phyloP scores from a whole-genome alignment of 2,113 vertebrate species.

The Tupaia tana region DNA sequence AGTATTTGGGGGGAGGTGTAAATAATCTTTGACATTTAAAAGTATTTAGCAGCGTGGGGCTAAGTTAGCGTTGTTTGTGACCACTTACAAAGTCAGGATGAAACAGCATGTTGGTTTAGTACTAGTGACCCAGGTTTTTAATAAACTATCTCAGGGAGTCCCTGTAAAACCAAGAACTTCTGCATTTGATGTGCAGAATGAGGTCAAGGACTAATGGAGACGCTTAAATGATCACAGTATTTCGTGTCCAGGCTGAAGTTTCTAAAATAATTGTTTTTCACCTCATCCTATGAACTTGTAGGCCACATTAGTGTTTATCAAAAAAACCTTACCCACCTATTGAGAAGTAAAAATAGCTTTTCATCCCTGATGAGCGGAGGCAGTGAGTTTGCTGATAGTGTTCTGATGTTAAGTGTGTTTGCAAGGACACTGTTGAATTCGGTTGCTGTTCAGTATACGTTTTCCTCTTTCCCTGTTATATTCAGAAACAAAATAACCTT shows the following conservation, averaged over 20 bases:
- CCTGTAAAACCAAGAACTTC: conserved; percentile 75
- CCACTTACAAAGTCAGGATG: background rate
- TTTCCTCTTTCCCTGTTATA: background rate
- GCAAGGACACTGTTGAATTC: background rate
- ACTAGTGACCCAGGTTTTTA: conserved; percentile 31
- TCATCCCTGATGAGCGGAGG: background rate
- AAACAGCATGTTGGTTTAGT: conserved; percentile 38
- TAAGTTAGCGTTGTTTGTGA: background rate
- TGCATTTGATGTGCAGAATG: conserved; percentile 60
- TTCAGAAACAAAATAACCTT: background rate
- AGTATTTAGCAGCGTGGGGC: background rate
- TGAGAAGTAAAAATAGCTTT: background rate
- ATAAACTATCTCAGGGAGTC: conserved; percentile 54
- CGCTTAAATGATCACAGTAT: conserved; percentile 54
- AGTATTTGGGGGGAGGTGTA: conserved; percentile 9
- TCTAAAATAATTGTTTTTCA: conserved; percentile 48
- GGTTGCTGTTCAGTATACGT: background rate
- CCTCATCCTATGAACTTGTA: background rate
- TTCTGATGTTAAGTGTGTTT: conserved; percentile 9
- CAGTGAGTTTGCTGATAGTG: background rate
- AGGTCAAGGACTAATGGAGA: conserved; percentile 76
- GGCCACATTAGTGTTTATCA: background rate
- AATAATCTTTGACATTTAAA: conserved; percentile 38
- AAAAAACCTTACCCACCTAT: background rate
- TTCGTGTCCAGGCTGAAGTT: conserved; percentile 62